These are phyloP conservation scores for Micrasema longulum DNA, from an alignment of 1,140 invertebrate genomes.

Conservation along the genomic window DNA sequence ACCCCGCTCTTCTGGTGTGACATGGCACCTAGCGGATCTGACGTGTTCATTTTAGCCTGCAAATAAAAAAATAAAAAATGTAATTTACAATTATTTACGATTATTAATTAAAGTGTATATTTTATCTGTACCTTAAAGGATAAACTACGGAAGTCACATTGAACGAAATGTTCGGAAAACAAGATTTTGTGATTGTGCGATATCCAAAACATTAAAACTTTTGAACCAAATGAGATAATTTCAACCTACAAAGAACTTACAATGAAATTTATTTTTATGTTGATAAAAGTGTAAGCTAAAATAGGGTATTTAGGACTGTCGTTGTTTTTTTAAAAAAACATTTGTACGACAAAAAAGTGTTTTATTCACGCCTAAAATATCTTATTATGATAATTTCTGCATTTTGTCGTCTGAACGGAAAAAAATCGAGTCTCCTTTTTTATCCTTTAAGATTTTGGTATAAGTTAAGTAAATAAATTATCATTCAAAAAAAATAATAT, in stretches of 20 bases:
- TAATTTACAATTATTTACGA: background rate
- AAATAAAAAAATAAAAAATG: conserved; percentile 50
- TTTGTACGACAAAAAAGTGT: too few relatives aligned
- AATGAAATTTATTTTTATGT: background rate
- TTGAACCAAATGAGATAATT: background rate
- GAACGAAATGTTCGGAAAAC: too few relatives aligned
- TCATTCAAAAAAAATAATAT: too few relatives aligned
- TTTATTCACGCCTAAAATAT: too few relatives aligned
- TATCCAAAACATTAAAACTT: background rate
- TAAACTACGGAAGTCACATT: too few relatives aligned
- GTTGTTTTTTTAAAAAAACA: background rate
- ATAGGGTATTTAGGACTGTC: background rate
- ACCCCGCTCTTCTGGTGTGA: conserved; percentile 61
- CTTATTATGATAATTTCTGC: too few relatives aligned
- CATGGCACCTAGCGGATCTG: conserved; percentile 60
- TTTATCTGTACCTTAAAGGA: too few relatives aligned
- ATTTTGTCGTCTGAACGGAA: too few relatives aligned
- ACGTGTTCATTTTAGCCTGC: conserved; percentile 72
- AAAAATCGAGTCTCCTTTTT: too few relatives aligned
- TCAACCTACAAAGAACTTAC: background rate
- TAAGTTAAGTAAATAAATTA: too few relatives aligned
- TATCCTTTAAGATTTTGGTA: too few relatives aligned
- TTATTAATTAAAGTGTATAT: background rate
- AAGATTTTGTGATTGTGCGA: background rate
- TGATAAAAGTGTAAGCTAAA: background rate